Conservation (phyloP, 2,888 invertebrate species). For the Kryphioiulus occultus region DNA sequence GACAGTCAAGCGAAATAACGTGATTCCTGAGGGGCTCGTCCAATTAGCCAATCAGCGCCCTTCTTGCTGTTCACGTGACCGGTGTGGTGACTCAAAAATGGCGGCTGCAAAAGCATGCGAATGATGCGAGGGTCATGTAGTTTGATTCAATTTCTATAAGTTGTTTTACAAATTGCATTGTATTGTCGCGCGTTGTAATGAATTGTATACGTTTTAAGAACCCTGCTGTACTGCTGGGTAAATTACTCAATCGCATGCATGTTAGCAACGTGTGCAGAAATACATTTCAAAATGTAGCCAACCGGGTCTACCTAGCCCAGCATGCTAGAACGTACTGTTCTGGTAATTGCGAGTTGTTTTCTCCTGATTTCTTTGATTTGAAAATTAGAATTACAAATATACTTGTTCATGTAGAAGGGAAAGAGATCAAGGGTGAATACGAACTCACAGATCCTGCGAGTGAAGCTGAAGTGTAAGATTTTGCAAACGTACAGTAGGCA, state of each 20-base stretch:
- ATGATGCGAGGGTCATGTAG: not conserved
- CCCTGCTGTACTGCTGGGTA: not conserved
- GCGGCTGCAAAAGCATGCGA: not conserved
- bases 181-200: not conserved
- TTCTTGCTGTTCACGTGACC: not conserved
- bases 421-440: constrained; percentile 68
- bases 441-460: constrained; percentile 93
- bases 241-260: not conserved
- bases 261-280: not conserved
- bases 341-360: not conserved
- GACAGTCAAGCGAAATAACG: too few species aligned
- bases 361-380: not conserved
- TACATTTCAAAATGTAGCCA: not conserved
- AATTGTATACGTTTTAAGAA: constrained; percentile 25
- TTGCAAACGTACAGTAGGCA: not conserved
- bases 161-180: not conserved
- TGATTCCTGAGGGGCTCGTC: not conserved
- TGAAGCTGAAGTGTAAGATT: constrained; percentile 85
- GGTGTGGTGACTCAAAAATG: not conserved
- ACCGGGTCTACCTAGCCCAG: not conserved
- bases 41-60: not conserved
- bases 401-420: not conserved
- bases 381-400: not conserved
- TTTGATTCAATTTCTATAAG: not conserved
- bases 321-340: not conserved